phyloP scores from a whole-genome alignment of 2,888 invertebrate species.

The Chrysolina americana region DNA sequence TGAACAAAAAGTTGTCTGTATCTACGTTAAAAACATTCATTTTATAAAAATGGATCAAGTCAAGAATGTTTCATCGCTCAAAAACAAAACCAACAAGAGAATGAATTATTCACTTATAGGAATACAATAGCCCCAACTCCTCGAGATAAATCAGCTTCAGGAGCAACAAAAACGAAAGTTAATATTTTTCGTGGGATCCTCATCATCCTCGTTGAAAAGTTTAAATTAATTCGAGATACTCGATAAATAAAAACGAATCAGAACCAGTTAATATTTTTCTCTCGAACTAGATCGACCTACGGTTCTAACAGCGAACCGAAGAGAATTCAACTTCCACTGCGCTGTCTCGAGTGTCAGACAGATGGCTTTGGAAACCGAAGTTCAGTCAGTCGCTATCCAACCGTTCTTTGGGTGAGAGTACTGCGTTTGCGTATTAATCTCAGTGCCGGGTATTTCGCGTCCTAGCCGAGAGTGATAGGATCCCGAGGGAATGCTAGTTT shows the following conservation, averaged over 20 bases:
- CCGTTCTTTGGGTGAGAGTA: constrained; percentile 35
- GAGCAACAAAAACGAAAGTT: constrained; percentile 20
- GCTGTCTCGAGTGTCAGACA: constrained; percentile 45
- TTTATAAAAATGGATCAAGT: no score
- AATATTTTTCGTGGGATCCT: constrained; percentile 20
- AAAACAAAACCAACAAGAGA: background rate
- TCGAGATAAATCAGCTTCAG: constrained; percentile 8
- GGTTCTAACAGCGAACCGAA: constrained; percentile 54
- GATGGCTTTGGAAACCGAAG: constrained; percentile 47
- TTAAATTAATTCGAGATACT: constrained; percentile 49
- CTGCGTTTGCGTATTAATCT: constrained; percentile 39
- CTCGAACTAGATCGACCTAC: constrained; percentile 54
- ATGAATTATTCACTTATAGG: constrained; percentile 3
- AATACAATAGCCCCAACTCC: background rate
- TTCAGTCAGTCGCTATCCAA: constrained; percentile 47
- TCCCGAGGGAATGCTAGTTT: constrained; percentile 3
- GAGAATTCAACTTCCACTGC: constrained; percentile 43
- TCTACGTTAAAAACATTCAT: no score
- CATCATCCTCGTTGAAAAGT: constrained; percentile 32
- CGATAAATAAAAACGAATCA: constrained; percentile 63
- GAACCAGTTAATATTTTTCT: constrained; percentile 63
- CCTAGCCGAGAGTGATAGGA: background rate
- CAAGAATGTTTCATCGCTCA: background rate
- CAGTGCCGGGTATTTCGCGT: background rate
- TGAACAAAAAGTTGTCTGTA: no score